phyloP scores from a whole-genome alignment of 2,888 invertebrate species.

The Drosophila hawaiiensis region DNA sequence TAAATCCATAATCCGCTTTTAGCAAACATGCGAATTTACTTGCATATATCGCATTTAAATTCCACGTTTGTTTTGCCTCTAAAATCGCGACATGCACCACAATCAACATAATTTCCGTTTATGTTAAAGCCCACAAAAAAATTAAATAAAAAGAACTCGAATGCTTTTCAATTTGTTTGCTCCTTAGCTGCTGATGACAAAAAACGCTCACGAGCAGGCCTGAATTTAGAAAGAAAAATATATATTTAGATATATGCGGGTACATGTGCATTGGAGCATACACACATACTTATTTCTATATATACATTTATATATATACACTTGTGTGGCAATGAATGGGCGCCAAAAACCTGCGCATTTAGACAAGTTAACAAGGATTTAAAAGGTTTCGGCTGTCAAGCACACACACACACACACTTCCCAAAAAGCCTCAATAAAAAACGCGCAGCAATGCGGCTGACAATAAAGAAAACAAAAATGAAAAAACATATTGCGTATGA shows the following conservation, averaged over 20 bases:
- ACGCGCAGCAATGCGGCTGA: conserved; percentile 58
- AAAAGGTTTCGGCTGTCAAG: conserved; percentile 82
- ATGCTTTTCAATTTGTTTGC: conserved; percentile 72
- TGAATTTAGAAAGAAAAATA: conserved; percentile 21
- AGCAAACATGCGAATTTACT: conserved; percentile 40
- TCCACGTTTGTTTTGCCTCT: conserved; percentile 52
- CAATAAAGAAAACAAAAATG: conserved; percentile 59
- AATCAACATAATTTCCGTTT: conserved; percentile 77
- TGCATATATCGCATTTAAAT: conserved; percentile 45
- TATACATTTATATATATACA: not conserved
- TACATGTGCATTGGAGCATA: conserved; percentile 4
- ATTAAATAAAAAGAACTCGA: conserved; percentile 48
- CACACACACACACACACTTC: conserved; percentile 37
- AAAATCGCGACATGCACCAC: conserved; percentile 40
- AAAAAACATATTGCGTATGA: conserved; percentile 25
- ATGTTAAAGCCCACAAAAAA: conserved; percentile 21
- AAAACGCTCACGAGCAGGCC: conserved; percentile 52
- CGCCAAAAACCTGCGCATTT: conserved; percentile 75
- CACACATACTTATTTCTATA: conserved; percentile 2
- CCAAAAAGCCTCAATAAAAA: conserved; percentile 24
- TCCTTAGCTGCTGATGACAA: conserved; percentile 69
- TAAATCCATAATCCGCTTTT: conserved; percentile 45
- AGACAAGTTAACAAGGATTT: conserved; percentile 83
- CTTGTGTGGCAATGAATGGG: conserved; percentile 47
- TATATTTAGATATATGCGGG: conserved; percentile 5